These are phyloP conservation scores for Edolisoma coerulescens DNA, from an alignment of 2,113 vertebrate species.

Conservation along the genomic window DNA sequence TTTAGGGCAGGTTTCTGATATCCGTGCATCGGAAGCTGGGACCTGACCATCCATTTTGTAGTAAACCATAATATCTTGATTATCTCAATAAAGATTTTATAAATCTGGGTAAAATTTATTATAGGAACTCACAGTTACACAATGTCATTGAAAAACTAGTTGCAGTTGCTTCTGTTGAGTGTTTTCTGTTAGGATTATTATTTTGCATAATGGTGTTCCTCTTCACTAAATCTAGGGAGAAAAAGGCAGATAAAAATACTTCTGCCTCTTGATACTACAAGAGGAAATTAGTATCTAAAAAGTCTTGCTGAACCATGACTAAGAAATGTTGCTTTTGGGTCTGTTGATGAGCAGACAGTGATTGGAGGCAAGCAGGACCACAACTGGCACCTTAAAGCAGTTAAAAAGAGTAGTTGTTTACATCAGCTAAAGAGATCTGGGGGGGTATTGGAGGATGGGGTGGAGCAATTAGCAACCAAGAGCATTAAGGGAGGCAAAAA, in stretches of 20 bases:
- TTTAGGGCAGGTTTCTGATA: background rate
- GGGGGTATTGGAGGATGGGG: rapidly evolving
- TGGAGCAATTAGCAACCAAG: background rate
- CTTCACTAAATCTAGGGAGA: background rate
- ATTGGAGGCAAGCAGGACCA: background rate
- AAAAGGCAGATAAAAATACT: background rate
- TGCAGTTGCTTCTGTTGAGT: background rate
- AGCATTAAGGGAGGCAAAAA: background rate
- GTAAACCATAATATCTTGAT: background rate
- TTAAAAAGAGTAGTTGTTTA: background rate
- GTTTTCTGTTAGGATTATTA: background rate
- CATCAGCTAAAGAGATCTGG: background rate
- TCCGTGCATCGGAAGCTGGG: background rate
- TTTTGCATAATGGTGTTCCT: background rate
- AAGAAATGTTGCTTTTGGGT: background rate
- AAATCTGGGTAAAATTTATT: background rate
- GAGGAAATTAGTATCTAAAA: background rate
- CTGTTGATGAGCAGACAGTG: background rate
- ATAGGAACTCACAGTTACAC: background rate
- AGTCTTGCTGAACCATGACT: background rate
- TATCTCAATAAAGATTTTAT: background rate
- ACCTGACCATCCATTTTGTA: background rate
- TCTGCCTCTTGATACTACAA: background rate
- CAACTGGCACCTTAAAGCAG: background rate
- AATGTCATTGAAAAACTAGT: background rate